phyloP scores from a whole-genome alignment of 2,797 vertebrate species.

The Hypotaenidia philippensis region DNA sequence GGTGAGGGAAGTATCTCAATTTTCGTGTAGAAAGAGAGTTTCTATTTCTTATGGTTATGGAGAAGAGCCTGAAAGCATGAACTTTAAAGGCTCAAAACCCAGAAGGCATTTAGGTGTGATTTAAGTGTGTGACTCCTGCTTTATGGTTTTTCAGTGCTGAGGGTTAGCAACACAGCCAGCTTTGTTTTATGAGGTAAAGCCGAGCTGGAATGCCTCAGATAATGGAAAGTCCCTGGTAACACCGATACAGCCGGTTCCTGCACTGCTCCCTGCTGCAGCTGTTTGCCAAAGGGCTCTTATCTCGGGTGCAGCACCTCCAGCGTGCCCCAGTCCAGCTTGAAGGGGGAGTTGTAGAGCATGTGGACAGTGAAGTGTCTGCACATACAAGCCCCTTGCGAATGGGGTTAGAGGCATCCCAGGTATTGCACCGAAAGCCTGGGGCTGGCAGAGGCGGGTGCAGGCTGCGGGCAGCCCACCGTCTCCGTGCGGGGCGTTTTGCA shows the following conservation, averaged over 20 bases:
- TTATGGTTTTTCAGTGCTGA: slow-evolving; percentile 32
- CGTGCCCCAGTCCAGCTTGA: neutral
- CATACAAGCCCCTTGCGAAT: neutral
- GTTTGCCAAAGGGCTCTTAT: slow-evolving; percentile 3
- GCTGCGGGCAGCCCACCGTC: neutral
- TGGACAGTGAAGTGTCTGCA: neutral
- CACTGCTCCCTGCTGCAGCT: slow-evolving; percentile 11
- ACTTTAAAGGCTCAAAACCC: slow-evolving; percentile 36
- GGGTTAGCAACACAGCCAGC: slow-evolving; percentile 45
- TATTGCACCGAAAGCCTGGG: rapidly evolving
- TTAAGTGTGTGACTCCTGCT: slow-evolving; percentile 27
- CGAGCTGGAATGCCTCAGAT: slow-evolving; percentile 37
- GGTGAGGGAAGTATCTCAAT: neutral
- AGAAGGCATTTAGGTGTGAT: slow-evolving; percentile 42
- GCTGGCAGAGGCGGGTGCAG: neutral
- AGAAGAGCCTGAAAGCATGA: slow-evolving; percentile 24
- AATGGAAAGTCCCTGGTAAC: slow-evolving; percentile 71
- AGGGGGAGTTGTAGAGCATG: neutral
- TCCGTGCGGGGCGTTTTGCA: neutral
- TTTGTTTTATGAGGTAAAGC: slow-evolving; percentile 60
- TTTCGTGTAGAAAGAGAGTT: neutral
- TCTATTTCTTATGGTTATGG: slow-evolving; percentile 29
- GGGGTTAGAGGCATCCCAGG: neutral
- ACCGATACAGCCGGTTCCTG: slow-evolving; percentile 11
- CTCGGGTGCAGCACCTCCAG: neutral